Conservation (phyloP, 2,888 invertebrate species). For the Aelia acuminata region DNA sequence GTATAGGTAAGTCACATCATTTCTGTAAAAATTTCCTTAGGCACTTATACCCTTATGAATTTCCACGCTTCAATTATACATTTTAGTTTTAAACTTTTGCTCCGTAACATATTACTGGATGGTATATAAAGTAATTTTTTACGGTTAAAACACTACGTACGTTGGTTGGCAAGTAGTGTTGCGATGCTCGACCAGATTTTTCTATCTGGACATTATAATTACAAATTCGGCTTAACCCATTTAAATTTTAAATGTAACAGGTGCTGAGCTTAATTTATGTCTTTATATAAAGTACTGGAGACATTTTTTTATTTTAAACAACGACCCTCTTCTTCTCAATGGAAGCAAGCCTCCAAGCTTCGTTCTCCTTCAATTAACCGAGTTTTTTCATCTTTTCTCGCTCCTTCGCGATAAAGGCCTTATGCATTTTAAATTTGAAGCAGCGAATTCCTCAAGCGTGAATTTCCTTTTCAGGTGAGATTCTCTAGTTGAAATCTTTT, state of each 20-base stretch:
- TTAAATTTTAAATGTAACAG: not conserved
- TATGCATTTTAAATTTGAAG: slow-evolving; percentile 27
- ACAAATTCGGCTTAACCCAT: not conserved
- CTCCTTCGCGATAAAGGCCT: not conserved
- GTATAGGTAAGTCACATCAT: too few species aligned
- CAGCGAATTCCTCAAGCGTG: not conserved
- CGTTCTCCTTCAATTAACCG: slow-evolving; percentile 1
- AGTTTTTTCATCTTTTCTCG: not conserved
- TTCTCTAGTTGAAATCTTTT: not conserved
- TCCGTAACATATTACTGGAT: too few species aligned
- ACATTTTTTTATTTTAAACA: not conserved
- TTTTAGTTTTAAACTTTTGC: too few species aligned
- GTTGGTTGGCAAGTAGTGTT: too few species aligned
- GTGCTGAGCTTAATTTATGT: not conserved
- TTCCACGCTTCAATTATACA: too few species aligned
- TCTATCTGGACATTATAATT: too few species aligned
- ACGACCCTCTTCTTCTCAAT: not conserved
- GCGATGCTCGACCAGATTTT: too few species aligned
- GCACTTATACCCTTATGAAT: too few species aligned
- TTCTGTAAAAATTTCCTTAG: too few species aligned
- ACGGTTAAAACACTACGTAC: too few species aligned
- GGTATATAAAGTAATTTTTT: too few species aligned
- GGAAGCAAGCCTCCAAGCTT: not conserved
- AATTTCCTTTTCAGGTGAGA: not conserved
- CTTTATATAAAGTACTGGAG: not conserved